Evolutionary conservation across 2,113 vertebrate genomes (phyloP), one percentile per base, ranked within the genome.

Genomic region (Oreochromis spilurus): DNA sequence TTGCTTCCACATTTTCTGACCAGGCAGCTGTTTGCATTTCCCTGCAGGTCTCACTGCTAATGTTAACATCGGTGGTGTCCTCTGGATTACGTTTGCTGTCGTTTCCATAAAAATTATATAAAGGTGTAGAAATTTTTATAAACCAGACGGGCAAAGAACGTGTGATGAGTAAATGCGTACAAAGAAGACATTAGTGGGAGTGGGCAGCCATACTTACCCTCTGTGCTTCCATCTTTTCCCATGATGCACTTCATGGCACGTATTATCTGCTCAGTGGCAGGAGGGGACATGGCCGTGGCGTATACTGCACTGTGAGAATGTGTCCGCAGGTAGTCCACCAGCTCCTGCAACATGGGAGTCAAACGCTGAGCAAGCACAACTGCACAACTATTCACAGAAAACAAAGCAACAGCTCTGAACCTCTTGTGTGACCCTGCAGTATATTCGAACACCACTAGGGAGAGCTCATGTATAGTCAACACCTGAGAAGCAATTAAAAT

Each of bases 301-400:
- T 99, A 99, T 14, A 96, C 94, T 24, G 97, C 96, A 12, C 97
- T 98, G 93, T 99, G 98, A 43, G 98, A 99, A 84, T 97, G 95
- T 82, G 87, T 89, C 60, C 97, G 96, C 91, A 99, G 94, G 92
- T 97, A 98, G 92, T 98, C 97, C 95, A 99, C 97, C 83, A 98
- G 95, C 31, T 95, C 97, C 98, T 99, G 95, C 70, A 92, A 92
- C 3, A 31, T 3, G 45, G n/a, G 21, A 29, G 57, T 57, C 54
- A 80, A 54, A 11, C 2, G 4, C 4, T 80, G 10, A 48, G 9
- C 55, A 19, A 48, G 13, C 79, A 26, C 58, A 0, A 19, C 43
- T 31, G 70, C 43, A 31, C 11, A 6, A 8, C 6, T n/a, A 5
- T 24, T 55, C 2, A 2, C 21, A 36, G 4, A 80, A 29, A 67